Base-by-base conservation (phyloP, 2,113 vertebrate genomes). In the Cromileptes altivelis region DNA sequence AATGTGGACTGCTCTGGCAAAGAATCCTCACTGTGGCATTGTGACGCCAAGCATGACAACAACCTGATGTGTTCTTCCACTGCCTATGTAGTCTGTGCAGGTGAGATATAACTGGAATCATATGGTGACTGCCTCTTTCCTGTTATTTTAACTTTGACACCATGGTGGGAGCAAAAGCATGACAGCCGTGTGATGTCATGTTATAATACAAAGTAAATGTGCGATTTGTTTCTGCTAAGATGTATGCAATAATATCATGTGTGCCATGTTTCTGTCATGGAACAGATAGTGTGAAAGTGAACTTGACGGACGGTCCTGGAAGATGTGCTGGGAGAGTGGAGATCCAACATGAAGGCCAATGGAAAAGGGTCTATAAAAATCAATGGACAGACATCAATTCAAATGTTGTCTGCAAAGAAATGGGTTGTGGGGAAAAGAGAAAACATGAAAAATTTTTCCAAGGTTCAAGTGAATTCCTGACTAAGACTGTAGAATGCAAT, bases 1-100 rank as follows among this genome's bases (percentile, higher is more conserved):
- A 0, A 40, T 0, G 71, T 94, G 65, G 4, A 33, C 0, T 95
- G 95, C 60, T 14, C n/a, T 0, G 92, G 85, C 12, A 1, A 0
- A 0, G 95, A 95, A 52, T 23, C 47, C 0, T 93, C 93, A 2
- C 69, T 96, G 67, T 94, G 94, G 93, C 82, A 94, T 70, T 96
- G 95, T 14, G 4, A 2, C 4, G 25, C 71, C 21, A 74, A 73
- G 21, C 65, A 1, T 6, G 1, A 1, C 0, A 0, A 0, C 0
- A 0, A 3, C 0, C 0, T 33, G 0, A 0, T 0, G 0, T 86
- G 84, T 37, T 25, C 42, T 1, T 0, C 0, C 0, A 0, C 0
- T 0, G 76, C 82, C 14, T 56, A 42, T 0, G 78, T 95, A 0
- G 5, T 81, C 25, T 95, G 95, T 75, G 1, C 74, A 88, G 87